Base-by-base conservation (phyloP, 2,888 invertebrate genomes). In the Arge pagana region DNA sequence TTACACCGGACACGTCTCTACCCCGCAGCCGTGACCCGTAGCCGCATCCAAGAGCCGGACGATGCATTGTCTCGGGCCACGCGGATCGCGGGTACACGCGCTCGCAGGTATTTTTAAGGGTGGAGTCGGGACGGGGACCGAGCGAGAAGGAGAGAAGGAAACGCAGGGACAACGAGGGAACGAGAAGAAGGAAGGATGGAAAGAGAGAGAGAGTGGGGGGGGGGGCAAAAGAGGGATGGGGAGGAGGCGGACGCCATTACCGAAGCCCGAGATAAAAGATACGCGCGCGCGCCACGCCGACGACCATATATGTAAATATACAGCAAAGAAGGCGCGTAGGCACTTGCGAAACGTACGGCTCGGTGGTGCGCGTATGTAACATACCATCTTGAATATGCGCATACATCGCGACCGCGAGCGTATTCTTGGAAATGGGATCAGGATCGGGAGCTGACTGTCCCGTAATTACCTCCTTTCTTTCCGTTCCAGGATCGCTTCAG, bases 301-400 rank as follows among this genome's bases (percentile, higher is more conserved):
- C 69, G 70, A 72, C 74, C 74, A 74, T 74, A 73, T 74, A 74
- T 74, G 73, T 74, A 74, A 75, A 75, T 73, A 73, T 39, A 48
- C 26, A 48, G 43, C 19, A 53, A 48, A 59, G 58, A 55, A 51
- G 53, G 40, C 45, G 45, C 53, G 57, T 54, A 59, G 61, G 61
- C 42, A 42, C 42, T 42, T 42, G 61, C 60, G 62, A 64, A 64
- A 64, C 60, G 63, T 64, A 66, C 67, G 67, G 67, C n/a, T 70
- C 73, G 66, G 72, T 70, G 70, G 71, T 67, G 50, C 68, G 73
- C 69, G 72, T 73, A 72, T 70, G 73, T 73, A 72, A 71, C 72
- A 72, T 74, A 75, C 73, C 72, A 74, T 74, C 73, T 74, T 70
- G 75, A 74, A 74, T 74, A 74, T 74, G 74, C 72, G 72, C 72